These are phyloP conservation scores for Myotis vivesi DNA, from an alignment of 2,797 vertebrate species.

Conservation along the genomic window DNA sequence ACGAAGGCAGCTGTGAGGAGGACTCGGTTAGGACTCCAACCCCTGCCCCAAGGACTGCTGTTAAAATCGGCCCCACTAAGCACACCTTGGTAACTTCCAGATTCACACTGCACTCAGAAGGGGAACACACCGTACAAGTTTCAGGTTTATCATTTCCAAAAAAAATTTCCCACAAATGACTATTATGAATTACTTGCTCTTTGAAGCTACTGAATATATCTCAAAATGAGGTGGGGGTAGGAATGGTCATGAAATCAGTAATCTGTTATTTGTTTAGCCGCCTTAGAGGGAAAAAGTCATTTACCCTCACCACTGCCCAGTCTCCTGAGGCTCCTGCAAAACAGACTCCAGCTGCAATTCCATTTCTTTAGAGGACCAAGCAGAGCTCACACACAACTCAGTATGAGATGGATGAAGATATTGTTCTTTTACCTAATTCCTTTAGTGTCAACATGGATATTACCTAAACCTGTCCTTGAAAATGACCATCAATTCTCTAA, in stretches of 20 bases:
- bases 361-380: background rate
- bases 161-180: background rate
- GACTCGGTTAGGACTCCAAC: background rate
- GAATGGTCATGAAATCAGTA: background rate
- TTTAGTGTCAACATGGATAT: background rate
- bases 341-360: background rate
- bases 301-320: background rate
- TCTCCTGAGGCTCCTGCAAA: background rate
- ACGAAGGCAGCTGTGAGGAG: background rate
- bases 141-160: background rate
- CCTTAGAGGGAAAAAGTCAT: background rate
- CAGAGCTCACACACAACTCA: background rate
- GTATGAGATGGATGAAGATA: background rate
- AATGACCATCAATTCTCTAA: background rate
- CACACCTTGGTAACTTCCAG: accelerated
- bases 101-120: background rate
- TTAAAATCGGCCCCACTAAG: background rate
- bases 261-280: background rate
- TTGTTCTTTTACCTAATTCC: background rate
- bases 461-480: background rate
- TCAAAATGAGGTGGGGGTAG: background rate
- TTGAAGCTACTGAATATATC: background rate
- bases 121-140: background rate
- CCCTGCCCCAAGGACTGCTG: background rate
- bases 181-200: background rate